Evolutionary conservation across 1,140 invertebrate genomes (phyloP).

Genomic region (Drosophila nigrodunni): DNA sequence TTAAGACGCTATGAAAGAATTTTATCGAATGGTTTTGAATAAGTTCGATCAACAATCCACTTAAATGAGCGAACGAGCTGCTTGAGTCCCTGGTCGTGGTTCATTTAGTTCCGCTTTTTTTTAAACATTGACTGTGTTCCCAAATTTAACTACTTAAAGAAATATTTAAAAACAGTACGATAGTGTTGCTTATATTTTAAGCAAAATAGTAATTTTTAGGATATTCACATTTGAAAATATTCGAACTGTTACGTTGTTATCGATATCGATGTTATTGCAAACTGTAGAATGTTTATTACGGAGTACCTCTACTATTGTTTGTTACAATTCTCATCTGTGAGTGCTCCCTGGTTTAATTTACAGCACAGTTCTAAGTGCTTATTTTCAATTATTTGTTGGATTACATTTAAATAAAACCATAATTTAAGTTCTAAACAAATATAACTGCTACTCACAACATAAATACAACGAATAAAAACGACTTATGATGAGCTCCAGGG

Average conservation of each 20-base stretch:
- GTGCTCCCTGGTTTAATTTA: conserved; percentile 15
- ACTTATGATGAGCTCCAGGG: conserved; percentile 73
- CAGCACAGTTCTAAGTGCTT: conserved; percentile 47
- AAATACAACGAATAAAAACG: conserved; percentile 21
- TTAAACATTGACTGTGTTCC: not conserved
- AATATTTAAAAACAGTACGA: no score
- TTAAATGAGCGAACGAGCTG: not conserved
- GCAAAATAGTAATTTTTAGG: no score
- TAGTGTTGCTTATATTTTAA: no score
- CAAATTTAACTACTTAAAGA: no score
- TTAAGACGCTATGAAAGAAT: conserved; percentile 27
- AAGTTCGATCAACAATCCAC: not conserved
- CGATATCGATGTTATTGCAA: no score
- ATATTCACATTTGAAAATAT: no score
- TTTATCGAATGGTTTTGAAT: not conserved
- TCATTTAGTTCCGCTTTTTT: not conserved
- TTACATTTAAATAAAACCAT: conserved; percentile 25
- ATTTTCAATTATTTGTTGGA: conserved; percentile 49
- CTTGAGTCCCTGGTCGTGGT: not conserved
- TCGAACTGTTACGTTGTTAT: no score
- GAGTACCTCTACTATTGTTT: no score
- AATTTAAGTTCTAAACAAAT: conserved; percentile 3
- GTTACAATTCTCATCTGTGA: not conserved
- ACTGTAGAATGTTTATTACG: no score
- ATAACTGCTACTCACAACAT: conserved; percentile 4